phyloP scores from a whole-genome alignment of 2,797 vertebrate species.

The Botia kubotai region DNA sequence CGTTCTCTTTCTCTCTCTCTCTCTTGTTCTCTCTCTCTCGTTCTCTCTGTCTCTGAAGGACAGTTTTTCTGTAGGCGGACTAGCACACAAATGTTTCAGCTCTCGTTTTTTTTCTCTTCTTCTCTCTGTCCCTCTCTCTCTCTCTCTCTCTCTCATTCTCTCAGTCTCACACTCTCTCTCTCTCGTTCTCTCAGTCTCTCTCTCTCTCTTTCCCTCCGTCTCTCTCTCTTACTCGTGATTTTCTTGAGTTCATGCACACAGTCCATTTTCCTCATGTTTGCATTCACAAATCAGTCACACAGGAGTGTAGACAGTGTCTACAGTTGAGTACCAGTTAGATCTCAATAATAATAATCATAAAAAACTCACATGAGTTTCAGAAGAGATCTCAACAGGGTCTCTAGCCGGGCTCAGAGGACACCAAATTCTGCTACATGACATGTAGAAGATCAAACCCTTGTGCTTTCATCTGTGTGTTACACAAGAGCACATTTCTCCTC shows the following conservation, averaged over 20 bases:
- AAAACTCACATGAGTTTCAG: no score
- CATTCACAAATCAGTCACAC: conserved; percentile 6
- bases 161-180: no score
- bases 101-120: conserved; percentile 36
- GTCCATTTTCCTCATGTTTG: conserved; percentile 24
- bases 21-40: no score
- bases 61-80: conserved; percentile 63
- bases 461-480: neutral
- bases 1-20: no score
- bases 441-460: neutral
- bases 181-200: neutral
- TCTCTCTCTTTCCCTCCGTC: neutral
- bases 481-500: neutral
- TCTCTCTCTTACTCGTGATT: conserved; percentile 46
- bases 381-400: no score
- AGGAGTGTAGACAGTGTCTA: conserved; percentile 4
- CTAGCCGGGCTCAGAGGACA: no score
- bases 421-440: neutral
- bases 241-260: conserved; percentile 33
- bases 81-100: conserved; percentile 57
- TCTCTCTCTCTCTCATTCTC: conserved; percentile 44
- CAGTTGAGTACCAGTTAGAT: conserved; percentile 41
- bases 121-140: no score
- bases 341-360: conserved; percentile 29
- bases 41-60: conserved; percentile 32